phyloP scores from a whole-genome alignment of 2,113 vertebrate genomes.

The Thalassoma bifasciatum region DNA sequence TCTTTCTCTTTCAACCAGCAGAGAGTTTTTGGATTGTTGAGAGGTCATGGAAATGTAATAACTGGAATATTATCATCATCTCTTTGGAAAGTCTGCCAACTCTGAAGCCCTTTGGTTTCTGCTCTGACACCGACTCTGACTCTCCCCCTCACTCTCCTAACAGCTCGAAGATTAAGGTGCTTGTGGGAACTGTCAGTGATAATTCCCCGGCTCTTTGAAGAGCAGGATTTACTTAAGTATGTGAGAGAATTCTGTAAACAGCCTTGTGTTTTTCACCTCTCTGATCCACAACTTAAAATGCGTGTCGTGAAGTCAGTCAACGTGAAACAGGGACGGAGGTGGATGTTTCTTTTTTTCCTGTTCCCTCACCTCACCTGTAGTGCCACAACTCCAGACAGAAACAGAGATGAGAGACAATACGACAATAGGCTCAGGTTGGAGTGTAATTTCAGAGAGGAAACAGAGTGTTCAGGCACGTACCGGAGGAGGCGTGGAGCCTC shows the following conservation, averaged over 20 bases:
- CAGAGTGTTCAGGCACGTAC: conserved; percentile 31
- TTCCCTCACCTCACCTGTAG: conserved; percentile 19
- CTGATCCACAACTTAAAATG: conserved; percentile 46
- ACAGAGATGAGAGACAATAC: conserved; percentile 20
- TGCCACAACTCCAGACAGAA: conserved; percentile 7
- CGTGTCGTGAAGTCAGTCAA: conserved; percentile 4
- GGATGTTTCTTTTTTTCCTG: neutral
- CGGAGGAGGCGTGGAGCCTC: neutral
- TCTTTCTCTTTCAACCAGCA: conserved; percentile 6
- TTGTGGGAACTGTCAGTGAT: conserved; percentile 50
- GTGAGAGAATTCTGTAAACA: conserved; percentile 65
- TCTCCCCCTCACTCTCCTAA: conserved; percentile 22
- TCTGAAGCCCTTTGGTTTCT: conserved; percentile 32
- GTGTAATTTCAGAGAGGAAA: conserved; percentile 36
- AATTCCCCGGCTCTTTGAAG: conserved; percentile 66
- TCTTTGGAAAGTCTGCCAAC: conserved; percentile 30
- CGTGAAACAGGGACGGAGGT: conserved; percentile 17
- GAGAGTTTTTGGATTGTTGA: conserved; percentile 13
- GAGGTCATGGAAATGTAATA: conserved; percentile 50
- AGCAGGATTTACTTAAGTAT: conserved; percentile 62
- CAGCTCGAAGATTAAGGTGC: conserved; percentile 34
- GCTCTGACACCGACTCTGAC: conserved; percentile 34
- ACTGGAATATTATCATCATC: conserved; percentile 36
- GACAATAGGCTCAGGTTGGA: conserved; percentile 18
- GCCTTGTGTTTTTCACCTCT: conserved; percentile 19